Evolutionary conservation across 2,113 vertebrate genomes (phyloP).

Genomic region (Microcebus tavaratra): DNA sequence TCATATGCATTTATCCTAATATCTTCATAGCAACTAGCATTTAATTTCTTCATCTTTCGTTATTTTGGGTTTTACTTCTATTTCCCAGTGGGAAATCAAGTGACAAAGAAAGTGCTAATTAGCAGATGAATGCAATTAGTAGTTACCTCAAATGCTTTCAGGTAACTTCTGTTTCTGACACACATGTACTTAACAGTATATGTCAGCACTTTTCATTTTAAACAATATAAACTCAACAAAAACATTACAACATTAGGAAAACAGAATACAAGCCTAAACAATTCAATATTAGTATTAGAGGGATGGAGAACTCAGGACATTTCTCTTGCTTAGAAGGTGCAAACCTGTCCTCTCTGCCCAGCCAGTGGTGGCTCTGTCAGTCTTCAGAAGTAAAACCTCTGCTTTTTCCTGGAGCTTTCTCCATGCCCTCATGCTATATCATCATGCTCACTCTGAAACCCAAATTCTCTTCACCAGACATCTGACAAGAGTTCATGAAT

Average conservation of each 20-base stretch:
- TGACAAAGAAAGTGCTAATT: conserved; percentile 72
- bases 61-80: conserved; percentile 19
- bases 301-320: background rate
- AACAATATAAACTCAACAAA: background rate
- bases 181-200: background rate
- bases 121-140: conserved; percentile 67
- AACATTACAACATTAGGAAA: background rate
- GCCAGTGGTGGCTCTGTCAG: background rate
- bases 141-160: conserved; percentile 64
- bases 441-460: background rate
- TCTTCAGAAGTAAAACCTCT: background rate
- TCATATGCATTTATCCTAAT: background rate
- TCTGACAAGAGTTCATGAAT: background rate
- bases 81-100: conserved; percentile 61
- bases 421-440: too few relatives aligned
- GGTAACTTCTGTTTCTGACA: conserved; percentile 63
- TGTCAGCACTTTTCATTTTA: conserved; percentile 38
- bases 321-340: background rate
- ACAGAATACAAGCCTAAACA: background rate
- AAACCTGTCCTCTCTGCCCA: background rate
- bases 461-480: background rate
- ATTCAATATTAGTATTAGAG: background rate
- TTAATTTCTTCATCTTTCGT: background rate
- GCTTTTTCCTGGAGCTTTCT: background rate
- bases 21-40: conserved; percentile 3